Evolutionary conservation across 2,113 vertebrate species (phyloP).

Genomic region (Archocentrus centrarchus): DNA sequence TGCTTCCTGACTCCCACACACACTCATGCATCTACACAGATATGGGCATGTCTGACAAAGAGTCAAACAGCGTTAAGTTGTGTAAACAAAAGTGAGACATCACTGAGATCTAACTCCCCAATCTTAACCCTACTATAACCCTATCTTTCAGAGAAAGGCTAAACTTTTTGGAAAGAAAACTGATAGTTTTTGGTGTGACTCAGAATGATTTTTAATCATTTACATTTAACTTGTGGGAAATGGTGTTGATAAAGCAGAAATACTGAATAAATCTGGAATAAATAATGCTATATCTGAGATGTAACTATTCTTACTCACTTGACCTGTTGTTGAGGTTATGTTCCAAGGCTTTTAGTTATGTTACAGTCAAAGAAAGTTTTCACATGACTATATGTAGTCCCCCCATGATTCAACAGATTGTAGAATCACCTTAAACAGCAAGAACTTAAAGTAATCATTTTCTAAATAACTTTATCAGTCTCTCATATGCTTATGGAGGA

Average conservation of each 20-base stretch:
- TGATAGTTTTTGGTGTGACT: too few species aligned
- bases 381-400: not conserved
- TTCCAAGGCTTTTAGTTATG: not conserved
- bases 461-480: not conserved
- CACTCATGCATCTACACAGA: slow-evolving; percentile 61
- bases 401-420: too few species aligned
- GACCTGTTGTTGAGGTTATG: not conserved
- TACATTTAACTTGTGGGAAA: not conserved
- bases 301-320: not conserved
- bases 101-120: slow-evolving; percentile 51
- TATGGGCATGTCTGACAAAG: slow-evolving; percentile 52
- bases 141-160: too few species aligned
- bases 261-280: not conserved
- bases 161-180: too few species aligned
- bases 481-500: fast-evolving
- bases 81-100: slow-evolving; percentile 70
- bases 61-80: slow-evolving; percentile 68
- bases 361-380: not conserved
- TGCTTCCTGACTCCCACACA: slow-evolving; percentile 30
- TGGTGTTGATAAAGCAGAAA: not conserved
- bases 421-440: too few species aligned
- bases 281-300: too few species aligned
- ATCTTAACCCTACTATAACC: too few species aligned
- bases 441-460: too few species aligned
- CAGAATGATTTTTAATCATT: not conserved